Base-by-base conservation (phyloP, 1,140 invertebrate species). In the Drosophila sulfurigaster region DNA sequence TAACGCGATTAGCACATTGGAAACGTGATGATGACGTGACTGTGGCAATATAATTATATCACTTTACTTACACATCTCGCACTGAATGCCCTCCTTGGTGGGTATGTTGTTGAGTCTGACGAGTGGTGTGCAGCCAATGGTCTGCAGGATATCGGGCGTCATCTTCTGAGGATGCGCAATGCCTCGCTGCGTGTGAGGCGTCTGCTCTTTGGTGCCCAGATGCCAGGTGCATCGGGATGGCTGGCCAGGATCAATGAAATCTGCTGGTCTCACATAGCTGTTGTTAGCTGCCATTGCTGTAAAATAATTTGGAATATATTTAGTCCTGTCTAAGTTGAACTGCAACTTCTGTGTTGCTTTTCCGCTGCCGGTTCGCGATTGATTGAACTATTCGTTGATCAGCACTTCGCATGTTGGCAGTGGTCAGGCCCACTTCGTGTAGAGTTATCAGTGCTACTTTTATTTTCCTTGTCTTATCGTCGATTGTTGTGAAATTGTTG, bases 51-150 rank as follows among this genome's bases (percentile, higher is more conserved):
- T 43, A 43, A 13, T 13, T 13, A 43, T 16, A 10, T 60, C 51
- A 15, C n/a, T 0, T 11, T 15, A 81, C 98, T 96, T 95, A 99
- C 99, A 97, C 86, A 99, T 95, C 94, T 99, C 96, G 93, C 98
- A 99, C 93, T 98, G 94, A 2, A 99, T 94, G 10, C 97, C 97
- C 91, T 95, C 95, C 45, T 94, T 93, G 92, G 96, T 94, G 6
- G 98, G 96, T 85, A 99, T 97, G 77, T 95, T 96, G 82, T 98
- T 97, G 0, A 99, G 93, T 78, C 95, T 95, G 1, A 99, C 95
- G 57, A 99, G 86, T 2, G 99, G 99, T 7, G 98, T 99, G 91
- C 98, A 96, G 45, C 98, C 98, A 93, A 99, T 98, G 8, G 96
- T 95, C 78, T 96, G 93, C 6, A 99, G 93, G 81, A 99, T 96